phyloP scores from a whole-genome alignment of 2,797 vertebrate genomes.

The Danio aesculapii region DNA sequence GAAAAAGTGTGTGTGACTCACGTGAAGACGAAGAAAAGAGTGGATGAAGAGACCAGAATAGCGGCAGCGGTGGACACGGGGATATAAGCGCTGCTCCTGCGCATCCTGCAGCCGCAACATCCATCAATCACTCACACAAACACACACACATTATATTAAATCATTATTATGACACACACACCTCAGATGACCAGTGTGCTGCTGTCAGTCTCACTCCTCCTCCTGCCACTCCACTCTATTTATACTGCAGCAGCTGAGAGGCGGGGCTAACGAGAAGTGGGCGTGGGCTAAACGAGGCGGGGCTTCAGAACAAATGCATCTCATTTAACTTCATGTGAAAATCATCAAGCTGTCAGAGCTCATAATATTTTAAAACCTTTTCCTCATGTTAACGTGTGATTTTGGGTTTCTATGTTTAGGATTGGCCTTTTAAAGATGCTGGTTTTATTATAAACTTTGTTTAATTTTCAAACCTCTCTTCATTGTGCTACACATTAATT shows the following conservation, averaged over 20 bases:
- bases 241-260: not conserved
- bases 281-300: no score
- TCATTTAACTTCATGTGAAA: no score
- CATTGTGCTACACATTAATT: no score
- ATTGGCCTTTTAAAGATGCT: no score
- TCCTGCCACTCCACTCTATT: not conserved
- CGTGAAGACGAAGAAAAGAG: constrained; percentile 98
- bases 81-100: constrained; percentile 91
- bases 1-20: constrained; percentile 77
- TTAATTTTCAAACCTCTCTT: no score
- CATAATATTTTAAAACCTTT: no score
- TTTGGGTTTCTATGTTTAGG: no score
- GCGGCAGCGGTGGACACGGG: constrained; percentile 92
- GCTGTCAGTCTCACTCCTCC: no score
- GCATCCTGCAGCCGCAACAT: constrained; percentile 82
- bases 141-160: not conserved
- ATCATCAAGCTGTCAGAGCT: no score
- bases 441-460: no score
- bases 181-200: not conserved
- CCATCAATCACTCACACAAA: constrained; percentile 3
- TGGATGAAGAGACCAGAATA: constrained; percentile 90
- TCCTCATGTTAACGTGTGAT: no score
- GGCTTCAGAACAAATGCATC: no score
- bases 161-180: not conserved
- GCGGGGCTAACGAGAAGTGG: not conserved